These are phyloP conservation scores for Rachycentron canadum DNA, from an alignment of 2,797 vertebrate species.

Conservation along the genomic window DNA sequence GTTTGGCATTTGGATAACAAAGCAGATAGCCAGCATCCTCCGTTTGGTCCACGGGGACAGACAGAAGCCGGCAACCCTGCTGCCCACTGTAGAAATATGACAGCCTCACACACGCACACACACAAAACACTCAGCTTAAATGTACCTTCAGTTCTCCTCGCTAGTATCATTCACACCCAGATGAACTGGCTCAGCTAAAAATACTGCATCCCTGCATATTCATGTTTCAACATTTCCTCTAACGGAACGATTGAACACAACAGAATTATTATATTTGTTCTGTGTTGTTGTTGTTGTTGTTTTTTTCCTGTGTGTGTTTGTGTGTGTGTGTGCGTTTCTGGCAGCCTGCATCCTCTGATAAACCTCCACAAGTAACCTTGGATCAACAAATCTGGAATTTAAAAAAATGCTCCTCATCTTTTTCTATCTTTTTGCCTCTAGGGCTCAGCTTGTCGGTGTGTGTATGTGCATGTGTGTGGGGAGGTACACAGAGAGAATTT, in stretches of 20 bases:
- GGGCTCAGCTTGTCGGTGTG: not conserved
- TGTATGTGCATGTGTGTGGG: conserved; percentile 9
- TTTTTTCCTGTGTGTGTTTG: conserved; percentile 17
- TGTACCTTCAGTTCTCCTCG: conserved; percentile 39
- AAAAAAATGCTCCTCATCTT: conserved; percentile 30
- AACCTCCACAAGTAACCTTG: conserved; percentile 56
- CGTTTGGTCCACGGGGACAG: conserved; percentile 65
- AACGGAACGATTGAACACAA: conserved; percentile 15
- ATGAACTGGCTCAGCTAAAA: conserved; percentile 60
- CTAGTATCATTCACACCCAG: conserved; percentile 50
- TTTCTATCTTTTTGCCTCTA: conserved; percentile 24
- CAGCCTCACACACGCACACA: conserved; percentile 16
- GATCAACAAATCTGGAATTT: conserved; percentile 56
- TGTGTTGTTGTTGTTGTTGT: not conserved
- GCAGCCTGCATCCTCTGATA: conserved; percentile 51
- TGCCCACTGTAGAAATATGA: conserved; percentile 65
- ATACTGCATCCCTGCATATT: conserved; percentile 48
- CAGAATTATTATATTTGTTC: conserved; percentile 27
- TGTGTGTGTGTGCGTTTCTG: conserved; percentile 5
- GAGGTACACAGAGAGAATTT: not conserved
- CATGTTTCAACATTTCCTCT: conserved; percentile 38
- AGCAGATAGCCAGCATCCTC: conserved; percentile 71
- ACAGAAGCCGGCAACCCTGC: conserved; percentile 64
- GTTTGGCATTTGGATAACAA: conserved; percentile 79
- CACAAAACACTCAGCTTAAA: conserved; percentile 16